A percentile compares a stretch with the other conserved stretches of the same genome.
These are phyloP conservation scores for Oenanthe oenanthe DNA, from an alignment of 2,113 vertebrate genomes.

Conservation along the genomic window DNA sequence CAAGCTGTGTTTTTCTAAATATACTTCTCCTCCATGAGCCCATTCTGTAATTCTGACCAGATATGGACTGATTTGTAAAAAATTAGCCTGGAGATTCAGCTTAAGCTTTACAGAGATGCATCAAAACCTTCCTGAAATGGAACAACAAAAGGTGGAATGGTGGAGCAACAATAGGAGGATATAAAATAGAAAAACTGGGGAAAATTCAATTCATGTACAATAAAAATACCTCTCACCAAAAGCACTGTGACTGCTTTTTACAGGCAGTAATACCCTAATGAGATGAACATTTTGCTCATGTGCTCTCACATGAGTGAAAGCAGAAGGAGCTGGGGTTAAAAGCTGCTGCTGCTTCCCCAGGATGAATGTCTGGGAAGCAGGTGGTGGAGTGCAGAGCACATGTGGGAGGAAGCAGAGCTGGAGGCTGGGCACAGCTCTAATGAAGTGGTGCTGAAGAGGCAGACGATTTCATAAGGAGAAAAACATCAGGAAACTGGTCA, in stretches of 20 bases:
- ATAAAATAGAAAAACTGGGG: neutral
- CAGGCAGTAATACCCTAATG: neutral
- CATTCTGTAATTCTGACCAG: neutral
- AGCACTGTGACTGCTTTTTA: neutral
- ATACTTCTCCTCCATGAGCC: neutral
- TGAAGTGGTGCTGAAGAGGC: constrained; percentile 62
- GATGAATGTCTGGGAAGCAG: neutral
- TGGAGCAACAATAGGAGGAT: neutral
- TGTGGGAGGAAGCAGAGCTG: neutral
- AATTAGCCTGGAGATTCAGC: neutral
- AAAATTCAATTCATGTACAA: neutral
- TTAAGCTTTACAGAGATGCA: neutral
- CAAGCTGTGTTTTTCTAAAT: neutral
- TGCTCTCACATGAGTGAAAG: neutral
- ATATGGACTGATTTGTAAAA: neutral
- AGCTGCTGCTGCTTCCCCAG: constrained; percentile 16
- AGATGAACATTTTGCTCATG: neutral
- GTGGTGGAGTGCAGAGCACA: constrained; percentile 22
- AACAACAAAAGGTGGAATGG: neutral
- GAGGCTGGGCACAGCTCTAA: constrained; percentile 7
- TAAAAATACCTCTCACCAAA: neutral
- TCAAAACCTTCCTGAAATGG: neutral
- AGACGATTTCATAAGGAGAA: constrained; percentile 30
- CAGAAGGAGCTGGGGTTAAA: neutral
- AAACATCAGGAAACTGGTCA: constrained; percentile 50